Conservation (phyloP, 2,113 vertebrate species). For the Globicephala melas region DNA sequence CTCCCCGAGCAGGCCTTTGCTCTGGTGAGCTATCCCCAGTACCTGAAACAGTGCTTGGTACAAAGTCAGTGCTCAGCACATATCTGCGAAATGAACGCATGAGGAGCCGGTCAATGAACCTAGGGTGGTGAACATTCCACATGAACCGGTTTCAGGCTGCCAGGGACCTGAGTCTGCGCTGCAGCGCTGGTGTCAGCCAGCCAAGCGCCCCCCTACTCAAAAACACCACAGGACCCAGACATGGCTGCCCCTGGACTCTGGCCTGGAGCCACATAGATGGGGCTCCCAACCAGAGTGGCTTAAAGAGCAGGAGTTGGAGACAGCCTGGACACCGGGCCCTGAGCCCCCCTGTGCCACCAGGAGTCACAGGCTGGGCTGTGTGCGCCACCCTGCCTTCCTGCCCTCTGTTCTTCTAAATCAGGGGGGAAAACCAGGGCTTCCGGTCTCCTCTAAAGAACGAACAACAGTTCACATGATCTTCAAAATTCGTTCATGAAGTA, state of each 20-base stretch:
- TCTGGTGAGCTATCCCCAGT: not conserved
- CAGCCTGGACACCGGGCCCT: not conserved
- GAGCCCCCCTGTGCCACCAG: not conserved
- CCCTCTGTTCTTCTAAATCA: not conserved
- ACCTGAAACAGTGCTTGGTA: not conserved
- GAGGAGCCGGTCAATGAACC: not conserved
- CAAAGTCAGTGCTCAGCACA: not conserved
- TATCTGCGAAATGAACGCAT: not conserved
- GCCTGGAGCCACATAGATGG: not conserved
- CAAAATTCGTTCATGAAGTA: not conserved
- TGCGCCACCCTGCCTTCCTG: not conserved
- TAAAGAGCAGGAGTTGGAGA: not conserved
- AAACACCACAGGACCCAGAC: not conserved
- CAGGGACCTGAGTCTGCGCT: accelerated
- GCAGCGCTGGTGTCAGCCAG: not conserved
- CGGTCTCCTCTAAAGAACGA: not conserved
- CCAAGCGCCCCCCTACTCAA: not conserved
- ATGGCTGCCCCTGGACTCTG: too few species aligned
- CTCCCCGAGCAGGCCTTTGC: accelerated
- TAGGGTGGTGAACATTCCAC: not conserved
- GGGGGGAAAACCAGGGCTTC: not conserved
- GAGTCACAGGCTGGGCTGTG: not conserved
- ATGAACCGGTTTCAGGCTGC: accelerated
- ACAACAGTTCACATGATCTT: not conserved
- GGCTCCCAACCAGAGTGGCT: not conserved